A percentile compares a stretch with the other conserved stretches of the same genome.
Conservation (phyloP, 1,140 invertebrate genomes). For the Philotrypesis tridentata region DNA sequence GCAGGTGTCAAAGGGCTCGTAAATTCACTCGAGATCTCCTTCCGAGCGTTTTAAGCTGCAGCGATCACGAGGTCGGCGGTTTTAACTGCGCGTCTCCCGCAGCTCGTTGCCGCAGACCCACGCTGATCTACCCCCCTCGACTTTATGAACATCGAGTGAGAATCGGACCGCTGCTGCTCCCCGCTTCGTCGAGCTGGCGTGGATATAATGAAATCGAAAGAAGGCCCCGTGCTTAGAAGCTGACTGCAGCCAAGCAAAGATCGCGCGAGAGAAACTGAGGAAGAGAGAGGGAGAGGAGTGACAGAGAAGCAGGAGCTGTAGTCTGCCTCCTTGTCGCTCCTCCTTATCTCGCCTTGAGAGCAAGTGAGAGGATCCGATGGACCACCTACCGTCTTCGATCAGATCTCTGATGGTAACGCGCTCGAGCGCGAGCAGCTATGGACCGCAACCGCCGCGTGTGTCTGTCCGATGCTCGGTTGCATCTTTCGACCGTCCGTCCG, state of each 20-base stretch:
- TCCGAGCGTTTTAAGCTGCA: slow-evolving; percentile 13
- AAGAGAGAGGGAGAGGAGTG: slow-evolving; percentile 30
- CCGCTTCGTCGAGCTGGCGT: neutral
- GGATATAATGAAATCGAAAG: slow-evolving; percentile 29
- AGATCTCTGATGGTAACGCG: slow-evolving; percentile 68
- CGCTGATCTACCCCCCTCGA: slow-evolving; percentile 10
- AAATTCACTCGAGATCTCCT: slow-evolving; percentile 43
- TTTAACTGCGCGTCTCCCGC: slow-evolving; percentile 46
- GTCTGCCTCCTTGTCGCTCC: slow-evolving; percentile 50
- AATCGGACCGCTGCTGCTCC: slow-evolving; percentile 11
- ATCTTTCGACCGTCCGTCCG: slow-evolving; percentile 54
- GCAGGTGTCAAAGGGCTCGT: slow-evolving; percentile 48
- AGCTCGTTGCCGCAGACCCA: slow-evolving; percentile 11
- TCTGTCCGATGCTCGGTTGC: slow-evolving; percentile 47
- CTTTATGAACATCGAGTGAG: slow-evolving; percentile 29
- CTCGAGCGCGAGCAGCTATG: slow-evolving; percentile 56
- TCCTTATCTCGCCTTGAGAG: slow-evolving; percentile 8
- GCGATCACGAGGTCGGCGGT: neutral
- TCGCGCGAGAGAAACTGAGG: slow-evolving; percentile 43
- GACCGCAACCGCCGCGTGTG: neutral
- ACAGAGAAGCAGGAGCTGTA: slow-evolving; percentile 52
- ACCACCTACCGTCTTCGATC: slow-evolving; percentile 73
- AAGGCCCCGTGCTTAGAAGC: neutral
- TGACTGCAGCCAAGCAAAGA: neutral
- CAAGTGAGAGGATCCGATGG: slow-evolving; percentile 56